Conservation (phyloP, 2,113 vertebrate genomes). For the Neotoma lepida region DNA sequence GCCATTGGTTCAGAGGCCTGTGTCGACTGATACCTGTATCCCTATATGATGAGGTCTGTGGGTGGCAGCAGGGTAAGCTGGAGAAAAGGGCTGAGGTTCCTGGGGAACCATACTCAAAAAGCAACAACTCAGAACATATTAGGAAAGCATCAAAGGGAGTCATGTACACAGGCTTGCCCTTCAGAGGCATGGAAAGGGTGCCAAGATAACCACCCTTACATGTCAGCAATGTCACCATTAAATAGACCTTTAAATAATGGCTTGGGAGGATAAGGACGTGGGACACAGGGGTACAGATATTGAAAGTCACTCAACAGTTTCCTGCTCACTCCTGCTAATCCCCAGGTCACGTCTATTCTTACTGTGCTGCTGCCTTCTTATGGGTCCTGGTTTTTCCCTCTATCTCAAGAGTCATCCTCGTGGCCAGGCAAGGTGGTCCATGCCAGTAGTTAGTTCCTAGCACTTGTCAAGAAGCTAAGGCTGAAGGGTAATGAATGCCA, state of each 20-base stretch:
- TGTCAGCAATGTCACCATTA: neutral
- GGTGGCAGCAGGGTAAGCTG: neutral
- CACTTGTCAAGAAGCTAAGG: neutral
- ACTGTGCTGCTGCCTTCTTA: neutral
- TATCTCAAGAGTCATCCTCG: neutral
- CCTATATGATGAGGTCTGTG: neutral
- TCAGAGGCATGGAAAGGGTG: neutral
- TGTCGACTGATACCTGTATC: neutral
- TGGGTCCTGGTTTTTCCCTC: neutral
- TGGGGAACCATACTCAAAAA: conserved; percentile 8
- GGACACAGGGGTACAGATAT: neutral
- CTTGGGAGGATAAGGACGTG: neutral
- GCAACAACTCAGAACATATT: neutral
- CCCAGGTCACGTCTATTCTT: neutral
- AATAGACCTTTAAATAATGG: neutral
- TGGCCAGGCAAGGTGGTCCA: neutral
- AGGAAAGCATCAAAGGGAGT: neutral
- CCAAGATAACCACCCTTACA: neutral
- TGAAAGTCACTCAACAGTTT: neutral
- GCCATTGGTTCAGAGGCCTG: neutral
- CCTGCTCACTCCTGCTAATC: neutral
- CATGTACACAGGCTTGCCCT: neutral
- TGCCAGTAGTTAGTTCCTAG: neutral
- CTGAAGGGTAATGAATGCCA: neutral
- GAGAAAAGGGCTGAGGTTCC: neutral